Evolutionary conservation across 2,797 vertebrate species (phyloP).

Genomic region (Xyrichtys novacula): DNA sequence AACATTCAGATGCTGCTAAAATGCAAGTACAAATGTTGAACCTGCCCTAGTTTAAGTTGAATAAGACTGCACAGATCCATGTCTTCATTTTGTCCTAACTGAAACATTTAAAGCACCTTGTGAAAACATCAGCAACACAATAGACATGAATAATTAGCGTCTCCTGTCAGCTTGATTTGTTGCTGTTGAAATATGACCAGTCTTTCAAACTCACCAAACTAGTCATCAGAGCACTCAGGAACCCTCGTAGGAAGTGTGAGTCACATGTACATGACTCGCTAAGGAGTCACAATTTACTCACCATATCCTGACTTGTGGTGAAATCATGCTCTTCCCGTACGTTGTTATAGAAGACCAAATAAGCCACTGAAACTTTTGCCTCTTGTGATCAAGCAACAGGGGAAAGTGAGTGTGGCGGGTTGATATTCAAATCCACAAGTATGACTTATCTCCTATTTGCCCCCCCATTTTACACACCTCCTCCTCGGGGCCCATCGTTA

Average conservation of each 20-base stretch:
- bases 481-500: constrained; percentile 32
- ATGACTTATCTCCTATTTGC: constrained; percentile 43
- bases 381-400: constrained; percentile 10
- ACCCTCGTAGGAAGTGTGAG: constrained; percentile 48
- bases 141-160: neutral
- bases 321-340: constrained; percentile 21
- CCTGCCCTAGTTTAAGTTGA: too few species aligned
- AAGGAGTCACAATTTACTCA: constrained; percentile 46
- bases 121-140: neutral
- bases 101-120: neutral
- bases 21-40: too few species aligned
- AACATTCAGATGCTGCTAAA: too few species aligned
- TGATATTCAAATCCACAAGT: constrained; percentile 57
- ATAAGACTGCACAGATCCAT: neutral
- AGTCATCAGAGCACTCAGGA: constrained; percentile 57
- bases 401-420: constrained; percentile 51
- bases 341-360: neutral
- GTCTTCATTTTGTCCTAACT: neutral
- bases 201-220: constrained; percentile 33
- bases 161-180: constrained; percentile 10
- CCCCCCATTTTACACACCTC: constrained; percentile 23
- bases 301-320: constrained; percentile 24
- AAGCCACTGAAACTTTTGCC: constrained; percentile 29
- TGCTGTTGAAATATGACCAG: constrained; percentile 1
- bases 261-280: constrained; percentile 42